Evolutionary conservation across 2,113 vertebrate species (phyloP), one percentile per base, ranked within the genome.

Genomic region (Lepus timidus): DNA sequence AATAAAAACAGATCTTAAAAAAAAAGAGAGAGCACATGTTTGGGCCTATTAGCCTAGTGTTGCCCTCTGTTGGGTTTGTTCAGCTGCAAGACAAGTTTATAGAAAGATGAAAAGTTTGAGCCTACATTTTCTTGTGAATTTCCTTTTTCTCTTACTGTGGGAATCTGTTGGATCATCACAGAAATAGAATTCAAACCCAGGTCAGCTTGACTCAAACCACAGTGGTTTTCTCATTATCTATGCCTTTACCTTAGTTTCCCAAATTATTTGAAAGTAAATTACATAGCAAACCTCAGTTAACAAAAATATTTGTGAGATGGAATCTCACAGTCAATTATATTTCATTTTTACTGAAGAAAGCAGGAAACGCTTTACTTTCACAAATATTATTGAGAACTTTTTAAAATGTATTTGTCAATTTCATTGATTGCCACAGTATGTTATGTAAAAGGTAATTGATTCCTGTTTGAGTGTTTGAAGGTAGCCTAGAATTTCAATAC

Each of bases 341-440:
- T 88, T 91, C 49, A 73, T 49, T 79, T 85, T 85, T 80, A 61
- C 22, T 67, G 31, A 81, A 31, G 73, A 23, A 91, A 85, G 68
- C 4, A 88, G 19, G 74, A 91, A 91, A 79, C 4, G 0, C 7
- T 93, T 93, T 86, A 80, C 86, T 93, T 93, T 96, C 33, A 86
- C 90, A 94, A 96, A 2, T 61, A 65, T 86, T 79, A 86, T 29
- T 95, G 39, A 92, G 93, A 95, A 91, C 6, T 76, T 61, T 86
- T 90, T 61, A 88, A 91, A 93, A 80, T 86, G 27, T 64, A 83
- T 85, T 87, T 65, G 55, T 64, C 75, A 91, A 75, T 58, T 89
- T 75, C 71, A 31, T 79, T 93, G 71, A 86, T 65, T 64, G 80
- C 93, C 39, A 79, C 55, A 49, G 25, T 84, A 74, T 36, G 80